Evolutionary conservation across 2,888 invertebrate genomes (phyloP).

Genomic region (Idaea dimidiata): DNA sequence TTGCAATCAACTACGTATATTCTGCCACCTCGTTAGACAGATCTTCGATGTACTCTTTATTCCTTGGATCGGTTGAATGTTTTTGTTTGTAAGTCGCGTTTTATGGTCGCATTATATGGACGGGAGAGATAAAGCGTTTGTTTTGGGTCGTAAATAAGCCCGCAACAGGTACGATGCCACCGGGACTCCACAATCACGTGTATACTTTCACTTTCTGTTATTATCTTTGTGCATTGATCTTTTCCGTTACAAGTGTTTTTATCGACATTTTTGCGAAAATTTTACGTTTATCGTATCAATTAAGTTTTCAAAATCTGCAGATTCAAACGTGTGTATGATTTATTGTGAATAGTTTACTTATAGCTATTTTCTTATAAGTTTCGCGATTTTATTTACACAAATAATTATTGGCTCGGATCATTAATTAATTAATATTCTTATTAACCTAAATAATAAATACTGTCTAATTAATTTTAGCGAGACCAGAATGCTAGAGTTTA

Average conservation of each 20-base stretch:
- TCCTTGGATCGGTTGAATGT: constrained; percentile 13
- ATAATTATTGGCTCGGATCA: too few relatives aligned
- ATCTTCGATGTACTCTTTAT: neutral
- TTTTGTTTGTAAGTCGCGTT: constrained; percentile 54
- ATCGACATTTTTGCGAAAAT: neutral
- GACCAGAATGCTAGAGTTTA: too few relatives aligned
- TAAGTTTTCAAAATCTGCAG: too few relatives aligned
- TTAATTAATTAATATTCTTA: too few relatives aligned
- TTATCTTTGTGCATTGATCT: constrained; percentile 68
- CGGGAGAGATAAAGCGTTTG: constrained; percentile 77
- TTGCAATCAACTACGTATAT: too few relatives aligned
- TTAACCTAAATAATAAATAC: too few relatives aligned
- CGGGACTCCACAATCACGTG: constrained; percentile 73
- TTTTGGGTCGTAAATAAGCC: constrained; percentile 80
- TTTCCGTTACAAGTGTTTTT: constrained; percentile 28
- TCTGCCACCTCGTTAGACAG: too few relatives aligned
- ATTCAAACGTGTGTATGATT: too few relatives aligned
- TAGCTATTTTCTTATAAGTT: too few relatives aligned
- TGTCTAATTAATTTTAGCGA: too few relatives aligned
- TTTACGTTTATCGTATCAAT: neutral
- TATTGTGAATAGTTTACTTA: too few relatives aligned
- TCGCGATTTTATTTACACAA: too few relatives aligned
- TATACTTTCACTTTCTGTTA: constrained; percentile 73
- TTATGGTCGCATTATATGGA: constrained; percentile 75
- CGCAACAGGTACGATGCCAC: constrained; percentile 78